phyloP scores from a whole-genome alignment of 2,797 vertebrate species.

The Rhadinocentrus ornatus region DNA sequence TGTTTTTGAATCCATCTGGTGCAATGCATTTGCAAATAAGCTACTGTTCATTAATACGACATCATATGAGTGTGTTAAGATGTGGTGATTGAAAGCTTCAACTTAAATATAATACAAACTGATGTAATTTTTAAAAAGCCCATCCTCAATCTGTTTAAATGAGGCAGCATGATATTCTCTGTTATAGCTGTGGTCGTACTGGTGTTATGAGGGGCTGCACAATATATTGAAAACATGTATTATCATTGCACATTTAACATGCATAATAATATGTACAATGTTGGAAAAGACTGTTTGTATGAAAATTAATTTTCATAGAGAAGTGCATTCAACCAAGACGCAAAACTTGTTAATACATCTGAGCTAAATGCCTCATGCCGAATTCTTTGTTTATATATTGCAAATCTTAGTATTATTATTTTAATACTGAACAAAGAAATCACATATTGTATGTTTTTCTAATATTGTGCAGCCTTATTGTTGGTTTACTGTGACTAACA shows the following conservation, averaged over 20 bases:
- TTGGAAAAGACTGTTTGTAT: background rate
- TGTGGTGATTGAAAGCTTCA: slow-evolving; percentile 36
- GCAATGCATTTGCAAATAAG: slow-evolving; percentile 64
- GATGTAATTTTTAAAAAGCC: slow-evolving; percentile 13
- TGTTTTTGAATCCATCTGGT: slow-evolving; percentile 61
- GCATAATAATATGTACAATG: background rate
- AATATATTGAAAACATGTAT: background rate
- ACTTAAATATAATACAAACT: no score
- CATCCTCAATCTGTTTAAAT: slow-evolving; percentile 42
- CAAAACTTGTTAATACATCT: background rate
- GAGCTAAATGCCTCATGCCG: background rate
- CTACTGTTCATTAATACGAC: slow-evolving; percentile 58
- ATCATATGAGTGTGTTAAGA: slow-evolving; percentile 48
- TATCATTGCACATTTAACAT: background rate
- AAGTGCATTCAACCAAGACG: background rate
- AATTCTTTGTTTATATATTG: no score
- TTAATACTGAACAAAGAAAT: background rate
- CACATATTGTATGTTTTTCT: background rate
- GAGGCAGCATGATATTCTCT: slow-evolving; percentile 42
- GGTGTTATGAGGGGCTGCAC: background rate
- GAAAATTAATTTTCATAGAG: no score
- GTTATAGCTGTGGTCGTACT: slow-evolving; percentile 35
- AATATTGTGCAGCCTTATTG: slow-evolving; percentile 11
- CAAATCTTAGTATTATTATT: background rate
- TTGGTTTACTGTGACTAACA: slow-evolving; percentile 26